Evolutionary conservation across 2,797 vertebrate genomes (phyloP).

Genomic region (Dermochelys coriacea): DNA sequence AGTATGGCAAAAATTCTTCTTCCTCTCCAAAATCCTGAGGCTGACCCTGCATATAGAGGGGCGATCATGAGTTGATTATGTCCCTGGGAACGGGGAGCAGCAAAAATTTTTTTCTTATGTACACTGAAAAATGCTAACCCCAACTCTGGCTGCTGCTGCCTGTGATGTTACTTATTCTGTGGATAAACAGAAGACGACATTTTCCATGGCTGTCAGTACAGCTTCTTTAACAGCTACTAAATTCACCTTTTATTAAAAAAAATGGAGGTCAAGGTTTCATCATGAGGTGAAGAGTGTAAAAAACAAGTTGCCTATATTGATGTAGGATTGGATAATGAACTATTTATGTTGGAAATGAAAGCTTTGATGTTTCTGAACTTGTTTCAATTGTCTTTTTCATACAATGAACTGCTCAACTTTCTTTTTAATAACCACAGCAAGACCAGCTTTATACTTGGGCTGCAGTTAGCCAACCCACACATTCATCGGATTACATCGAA

Average conservation of each 20-base stretch:
- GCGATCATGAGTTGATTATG: background rate
- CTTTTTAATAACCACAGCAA: constrained; percentile 81
- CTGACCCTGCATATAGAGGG: fast-evolving
- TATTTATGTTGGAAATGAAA: background rate
- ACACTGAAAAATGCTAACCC: background rate
- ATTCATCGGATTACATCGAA: constrained; percentile 87
- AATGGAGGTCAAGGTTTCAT: background rate
- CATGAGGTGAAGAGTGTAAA: background rate
- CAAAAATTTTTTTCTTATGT: background rate
- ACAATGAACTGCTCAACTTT: constrained; percentile 9
- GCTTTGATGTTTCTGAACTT: background rate
- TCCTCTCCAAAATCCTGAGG: background rate
- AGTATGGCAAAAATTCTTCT: background rate
- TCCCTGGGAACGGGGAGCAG: background rate
- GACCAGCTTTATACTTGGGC: constrained; percentile 97
- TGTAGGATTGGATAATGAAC: background rate
- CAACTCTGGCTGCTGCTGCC: background rate
- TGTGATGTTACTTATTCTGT: background rate
- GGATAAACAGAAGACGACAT: background rate
- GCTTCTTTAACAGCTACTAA: background rate
- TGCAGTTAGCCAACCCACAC: constrained; percentile 91
- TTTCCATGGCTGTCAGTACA: background rate
- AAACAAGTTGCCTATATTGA: background rate
- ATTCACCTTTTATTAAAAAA: background rate
- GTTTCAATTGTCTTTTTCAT: constrained; percentile 21